A percentile compares a stretch with the other conserved stretches of the same genome.
Evolutionary conservation across 2,888 invertebrate species (phyloP).

Genomic region (Drosophila bunnanda): DNA sequence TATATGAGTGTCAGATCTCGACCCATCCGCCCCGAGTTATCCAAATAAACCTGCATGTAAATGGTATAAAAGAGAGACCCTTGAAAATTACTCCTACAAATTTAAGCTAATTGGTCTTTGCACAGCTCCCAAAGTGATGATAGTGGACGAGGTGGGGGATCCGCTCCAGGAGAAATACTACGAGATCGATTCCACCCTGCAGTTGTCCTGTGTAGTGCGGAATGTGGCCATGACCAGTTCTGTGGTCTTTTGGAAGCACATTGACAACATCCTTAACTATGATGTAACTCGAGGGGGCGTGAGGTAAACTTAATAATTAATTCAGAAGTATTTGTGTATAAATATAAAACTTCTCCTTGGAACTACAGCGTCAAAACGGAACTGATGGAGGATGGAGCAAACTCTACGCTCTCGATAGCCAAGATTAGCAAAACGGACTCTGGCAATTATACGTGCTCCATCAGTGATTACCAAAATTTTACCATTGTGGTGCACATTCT

Average conservation of each 20-base stretch:
- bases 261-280: slow-evolving; percentile 86
- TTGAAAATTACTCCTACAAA: background rate
- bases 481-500: slow-evolving; percentile 86
- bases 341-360: background rate
- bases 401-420: slow-evolving; percentile 86
- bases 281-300: slow-evolving; percentile 86
- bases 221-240: slow-evolving; percentile 86
- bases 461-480: slow-evolving; percentile 85
- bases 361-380: slow-evolving; percentile 85
- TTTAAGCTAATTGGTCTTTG: background rate
- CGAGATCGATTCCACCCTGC: slow-evolving; percentile 86
- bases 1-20: slow-evolving; percentile 86
- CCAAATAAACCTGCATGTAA: slow-evolving; percentile 85
- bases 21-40: slow-evolving; percentile 86
- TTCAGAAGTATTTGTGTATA: background rate
- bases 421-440: slow-evolving; percentile 86
- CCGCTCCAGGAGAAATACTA: slow-evolving; percentile 86
- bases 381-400: slow-evolving; percentile 86
- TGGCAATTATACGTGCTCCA: slow-evolving; percentile 86
- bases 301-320: slow-evolving; percentile 78
- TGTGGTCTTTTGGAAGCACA: slow-evolving; percentile 86
- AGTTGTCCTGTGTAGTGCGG: slow-evolving; percentile 86
- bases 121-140: slow-evolving; percentile 86
- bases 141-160: slow-evolving; percentile 86
- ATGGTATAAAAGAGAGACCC: slow-evolving; percentile 80